Percentiles rank a stretch among this genome's conserved stretches.
Conservation (phyloP, 2,888 invertebrate species). For the Tenthredo mesomela region DNA sequence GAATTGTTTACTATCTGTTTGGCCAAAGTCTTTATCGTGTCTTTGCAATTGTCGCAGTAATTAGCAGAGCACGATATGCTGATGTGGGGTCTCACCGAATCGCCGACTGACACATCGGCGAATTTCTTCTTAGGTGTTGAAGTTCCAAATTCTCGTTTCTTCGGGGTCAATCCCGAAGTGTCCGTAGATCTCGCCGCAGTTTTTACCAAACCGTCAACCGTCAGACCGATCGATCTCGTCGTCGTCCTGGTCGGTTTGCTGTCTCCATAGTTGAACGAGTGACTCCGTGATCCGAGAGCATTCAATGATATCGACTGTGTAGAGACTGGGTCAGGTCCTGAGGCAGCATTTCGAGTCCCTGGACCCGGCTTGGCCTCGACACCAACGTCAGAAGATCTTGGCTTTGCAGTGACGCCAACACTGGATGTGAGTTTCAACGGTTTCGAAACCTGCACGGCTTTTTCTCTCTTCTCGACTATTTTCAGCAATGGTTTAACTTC, state of each 20-base stretch:
- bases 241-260: slow-evolving; percentile 77
- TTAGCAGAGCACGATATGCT: slow-evolving; percentile 79
- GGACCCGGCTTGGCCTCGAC: slow-evolving; percentile 76
- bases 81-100: slow-evolving; percentile 78
- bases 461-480: slow-evolving; percentile 62
- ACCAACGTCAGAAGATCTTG: slow-evolving; percentile 72
- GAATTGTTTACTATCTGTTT: slow-evolving; percentile 72
- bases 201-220: slow-evolving; percentile 68
- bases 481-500: slow-evolving; percentile 56
- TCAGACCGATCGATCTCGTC: slow-evolving; percentile 66
- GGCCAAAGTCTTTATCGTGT: slow-evolving; percentile 80
- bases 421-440: slow-evolving; percentile 69
- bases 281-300: slow-evolving; percentile 78
- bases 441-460: slow-evolving; percentile 66
- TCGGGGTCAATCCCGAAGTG: slow-evolving; percentile 74
- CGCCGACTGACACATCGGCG: slow-evolving; percentile 80
- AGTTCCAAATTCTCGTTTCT: slow-evolving; percentile 71
- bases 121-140: slow-evolving; percentile 77
- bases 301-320: slow-evolving; percentile 78
- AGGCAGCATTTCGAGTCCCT: slow-evolving; percentile 80
- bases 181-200: slow-evolving; percentile 75
- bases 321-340: slow-evolving; percentile 80
- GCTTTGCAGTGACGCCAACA: slow-evolving; percentile 74
- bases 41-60: slow-evolving; percentile 83
- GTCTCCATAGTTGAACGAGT: slow-evolving; percentile 82